A percentile compares a stretch with the other conserved stretches of the same genome.
Conservation (phyloP, 2,113 vertebrate genomes). For the Tapirus terrestris region DNA sequence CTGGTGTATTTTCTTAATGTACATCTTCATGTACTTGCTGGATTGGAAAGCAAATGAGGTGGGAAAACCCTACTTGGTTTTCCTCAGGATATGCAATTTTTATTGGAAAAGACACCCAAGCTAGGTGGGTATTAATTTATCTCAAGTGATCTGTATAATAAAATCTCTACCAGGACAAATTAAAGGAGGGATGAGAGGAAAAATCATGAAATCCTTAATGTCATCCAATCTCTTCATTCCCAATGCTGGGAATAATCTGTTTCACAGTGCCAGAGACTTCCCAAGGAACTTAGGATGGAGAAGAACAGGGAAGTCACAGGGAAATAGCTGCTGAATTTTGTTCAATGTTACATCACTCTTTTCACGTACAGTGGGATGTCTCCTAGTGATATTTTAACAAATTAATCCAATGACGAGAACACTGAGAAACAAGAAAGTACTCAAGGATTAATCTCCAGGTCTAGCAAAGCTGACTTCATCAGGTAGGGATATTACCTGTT, state of each 20-base stretch:
- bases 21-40: neutral
- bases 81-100: constrained; percentile 13
- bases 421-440: neutral
- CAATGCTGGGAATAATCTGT: neutral
- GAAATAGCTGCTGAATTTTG: neutral
- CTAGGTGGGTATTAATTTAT: neutral
- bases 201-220: neutral
- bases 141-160: neutral
- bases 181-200: neutral
- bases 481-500: neutral
- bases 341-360: neutral
- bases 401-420: neutral
- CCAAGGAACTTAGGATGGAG: neutral
- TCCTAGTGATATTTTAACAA: neutral
- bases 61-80: neutral
- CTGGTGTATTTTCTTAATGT: neutral
- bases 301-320: neutral
- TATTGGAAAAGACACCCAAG: neutral
- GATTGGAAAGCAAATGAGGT: constrained; percentile 16
- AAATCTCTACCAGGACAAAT: neutral
- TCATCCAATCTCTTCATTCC: neutral
- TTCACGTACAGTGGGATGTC: neutral
- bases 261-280: neutral
- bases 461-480: neutral
- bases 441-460: neutral